Conservation (phyloP, 1,140 invertebrate species). For the Cryptotermes secundus region DNA sequence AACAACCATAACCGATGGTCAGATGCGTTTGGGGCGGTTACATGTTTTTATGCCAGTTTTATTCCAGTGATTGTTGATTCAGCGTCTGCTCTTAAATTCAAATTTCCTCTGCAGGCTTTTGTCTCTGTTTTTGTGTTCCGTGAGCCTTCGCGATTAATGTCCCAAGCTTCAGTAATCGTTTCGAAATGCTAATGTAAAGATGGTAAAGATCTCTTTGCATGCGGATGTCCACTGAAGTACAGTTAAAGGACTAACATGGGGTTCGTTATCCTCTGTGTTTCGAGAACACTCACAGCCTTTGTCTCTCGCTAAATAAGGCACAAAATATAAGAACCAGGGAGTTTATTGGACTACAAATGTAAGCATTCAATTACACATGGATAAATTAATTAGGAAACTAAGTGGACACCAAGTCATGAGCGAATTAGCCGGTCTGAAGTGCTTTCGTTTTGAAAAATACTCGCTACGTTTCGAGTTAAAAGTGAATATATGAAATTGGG, state of each 20-base stretch:
- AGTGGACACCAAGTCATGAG: no score
- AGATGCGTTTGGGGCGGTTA: neutral
- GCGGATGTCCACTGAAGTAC: neutral
- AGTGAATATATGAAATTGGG: no score
- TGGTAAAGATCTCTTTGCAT: neutral
- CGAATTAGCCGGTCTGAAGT: no score
- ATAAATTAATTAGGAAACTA: no score
- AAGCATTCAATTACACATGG: no score
- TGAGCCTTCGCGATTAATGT: neutral
- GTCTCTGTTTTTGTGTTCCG: neutral
- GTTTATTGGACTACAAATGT: no score
- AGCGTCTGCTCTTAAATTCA: conserved; percentile 1
- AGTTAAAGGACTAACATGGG: neutral
- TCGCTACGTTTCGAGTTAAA: no score
- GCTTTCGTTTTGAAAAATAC: no score
- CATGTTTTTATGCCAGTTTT: neutral
- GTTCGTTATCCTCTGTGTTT: neutral
- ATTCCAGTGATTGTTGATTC: neutral
- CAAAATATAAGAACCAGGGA: no score
- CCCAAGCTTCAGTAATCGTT: neutral
- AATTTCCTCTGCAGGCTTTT: neutral
- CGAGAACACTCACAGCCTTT: neutral
- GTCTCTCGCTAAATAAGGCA: neutral
- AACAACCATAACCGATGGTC: neutral
- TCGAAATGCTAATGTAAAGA: neutral